Conservation (phyloP, 92 coral and sea anemone species). For the Montipora capitata region DNA sequence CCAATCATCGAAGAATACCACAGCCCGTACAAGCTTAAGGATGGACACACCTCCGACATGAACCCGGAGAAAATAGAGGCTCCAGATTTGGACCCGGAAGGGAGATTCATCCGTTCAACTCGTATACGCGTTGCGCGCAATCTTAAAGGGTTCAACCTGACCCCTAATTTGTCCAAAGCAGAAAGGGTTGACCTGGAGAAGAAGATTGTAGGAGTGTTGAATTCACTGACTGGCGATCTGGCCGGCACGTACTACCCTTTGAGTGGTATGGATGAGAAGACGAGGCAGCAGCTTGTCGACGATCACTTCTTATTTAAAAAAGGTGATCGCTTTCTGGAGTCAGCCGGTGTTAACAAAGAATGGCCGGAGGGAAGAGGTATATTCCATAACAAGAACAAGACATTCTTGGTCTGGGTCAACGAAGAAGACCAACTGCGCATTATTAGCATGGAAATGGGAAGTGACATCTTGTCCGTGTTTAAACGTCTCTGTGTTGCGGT, state of each 20-base stretch:
- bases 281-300: constrained; percentile 82
- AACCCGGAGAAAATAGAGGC: constrained; percentile 85
- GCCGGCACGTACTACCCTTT: constrained; percentile 92
- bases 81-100: constrained; percentile 88
- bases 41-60: constrained; percentile 90
- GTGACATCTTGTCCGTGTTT: constrained; percentile 83
- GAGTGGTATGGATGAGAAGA: constrained; percentile 91
- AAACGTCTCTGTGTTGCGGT: constrained; percentile 89
- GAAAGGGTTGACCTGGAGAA: constrained; percentile 85
- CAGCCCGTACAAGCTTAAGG: constrained; percentile 80
- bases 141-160: constrained; percentile 85
- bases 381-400: constrained; percentile 91
- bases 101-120: constrained; percentile 87
- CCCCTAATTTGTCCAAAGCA: constrained; percentile 85
- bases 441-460: constrained; percentile 96
- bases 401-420: constrained; percentile 94
- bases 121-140: constrained; percentile 97
- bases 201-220: constrained; percentile 85
- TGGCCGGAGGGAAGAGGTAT: constrained; percentile 98
- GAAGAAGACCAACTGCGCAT: constrained; percentile 96
- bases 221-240: constrained; percentile 87
- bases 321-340: constrained; percentile 92
- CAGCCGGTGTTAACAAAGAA: constrained; percentile 90
- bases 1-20: constrained; percentile 90
- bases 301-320: constrained; percentile 97